These are phyloP conservation scores for Chloromyia formosa DNA, from an alignment of 2,888 invertebrate genomes.

Conservation along the genomic window DNA sequence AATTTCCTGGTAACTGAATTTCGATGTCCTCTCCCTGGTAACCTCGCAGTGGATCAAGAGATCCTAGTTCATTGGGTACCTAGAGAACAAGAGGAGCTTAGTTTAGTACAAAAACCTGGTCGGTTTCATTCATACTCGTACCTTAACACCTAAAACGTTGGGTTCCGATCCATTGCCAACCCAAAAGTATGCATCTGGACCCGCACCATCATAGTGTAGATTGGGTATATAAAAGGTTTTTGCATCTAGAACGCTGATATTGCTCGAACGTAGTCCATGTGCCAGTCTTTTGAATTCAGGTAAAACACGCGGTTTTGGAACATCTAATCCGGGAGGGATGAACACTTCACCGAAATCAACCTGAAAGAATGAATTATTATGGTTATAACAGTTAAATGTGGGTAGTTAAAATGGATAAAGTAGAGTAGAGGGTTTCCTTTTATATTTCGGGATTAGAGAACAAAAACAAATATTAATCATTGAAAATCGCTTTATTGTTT, in stretches of 20 bases:
- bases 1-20: conserved; percentile 82
- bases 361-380: conserved; percentile 65
- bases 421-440: too few relatives aligned
- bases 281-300: conserved; percentile 88
- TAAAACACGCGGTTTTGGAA: conserved; percentile 81
- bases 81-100: conserved; percentile 53
- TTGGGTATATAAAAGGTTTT: conserved; percentile 93
- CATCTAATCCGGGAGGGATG: conserved; percentile 77
- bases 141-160: conserved; percentile 82
- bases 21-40: conserved; percentile 94
- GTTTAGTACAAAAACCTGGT: too few relatives aligned
- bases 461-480: too few relatives aligned
- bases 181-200: conserved; percentile 94
- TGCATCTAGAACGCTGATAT: conserved; percentile 89
- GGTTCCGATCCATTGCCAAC: conserved; percentile 90
- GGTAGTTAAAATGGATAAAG: too few relatives aligned
- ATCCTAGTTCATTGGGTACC: conserved; percentile 90
- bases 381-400: too few relatives aligned
- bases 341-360: conserved; percentile 89
- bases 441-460: too few relatives aligned
- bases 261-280: conserved; percentile 88
- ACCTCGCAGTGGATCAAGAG: conserved; percentile 79
- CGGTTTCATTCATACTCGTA: conserved; percentile 54
- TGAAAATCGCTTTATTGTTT: too few relatives aligned
- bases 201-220: conserved; percentile 90